phyloP scores from a whole-genome alignment of 2,113 vertebrate species.

The Paedocypris sp. region DNA sequence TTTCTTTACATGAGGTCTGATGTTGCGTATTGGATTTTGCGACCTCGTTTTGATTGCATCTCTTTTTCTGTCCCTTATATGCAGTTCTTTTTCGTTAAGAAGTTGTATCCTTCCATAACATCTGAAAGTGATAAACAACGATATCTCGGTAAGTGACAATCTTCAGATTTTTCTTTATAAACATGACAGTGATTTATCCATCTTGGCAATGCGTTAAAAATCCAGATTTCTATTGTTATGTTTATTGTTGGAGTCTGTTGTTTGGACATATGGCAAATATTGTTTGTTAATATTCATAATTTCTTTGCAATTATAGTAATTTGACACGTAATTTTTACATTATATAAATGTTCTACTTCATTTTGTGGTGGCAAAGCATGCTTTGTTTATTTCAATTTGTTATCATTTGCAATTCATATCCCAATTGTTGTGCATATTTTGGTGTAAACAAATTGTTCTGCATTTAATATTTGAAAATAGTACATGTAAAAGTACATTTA shows the following conservation, averaged over 20 bases:
- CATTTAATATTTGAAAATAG: too few species aligned
- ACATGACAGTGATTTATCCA: slow-evolving; percentile 28
- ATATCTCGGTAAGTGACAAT: slow-evolving; percentile 60
- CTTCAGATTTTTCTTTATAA: slow-evolving; percentile 19
- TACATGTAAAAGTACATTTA: too few species aligned
- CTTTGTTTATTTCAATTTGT: too few species aligned
- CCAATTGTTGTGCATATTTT: too few species aligned
- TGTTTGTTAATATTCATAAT: too few species aligned
- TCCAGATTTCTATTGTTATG: background rate
- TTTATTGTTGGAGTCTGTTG: background rate
- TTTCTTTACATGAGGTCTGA: slow-evolving; percentile 41
- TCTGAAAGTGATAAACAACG: slow-evolving; percentile 50
- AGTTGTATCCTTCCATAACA: slow-evolving; percentile 42
- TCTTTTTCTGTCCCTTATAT: slow-evolving; percentile 30
- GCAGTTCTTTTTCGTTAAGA: slow-evolving; percentile 53
- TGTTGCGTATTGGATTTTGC: slow-evolving; percentile 46
- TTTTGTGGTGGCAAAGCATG: too few species aligned
- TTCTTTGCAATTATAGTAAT: too few species aligned
- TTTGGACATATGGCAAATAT: too few species aligned
- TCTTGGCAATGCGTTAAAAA: background rate
- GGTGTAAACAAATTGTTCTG: too few species aligned
- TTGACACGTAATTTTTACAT: too few species aligned
- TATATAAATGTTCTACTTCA: too few species aligned
- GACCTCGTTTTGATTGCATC: slow-evolving; percentile 43
- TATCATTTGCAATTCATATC: too few species aligned